phyloP scores from a whole-genome alignment of 2,797 vertebrate species.

The Characodon lateralis region DNA sequence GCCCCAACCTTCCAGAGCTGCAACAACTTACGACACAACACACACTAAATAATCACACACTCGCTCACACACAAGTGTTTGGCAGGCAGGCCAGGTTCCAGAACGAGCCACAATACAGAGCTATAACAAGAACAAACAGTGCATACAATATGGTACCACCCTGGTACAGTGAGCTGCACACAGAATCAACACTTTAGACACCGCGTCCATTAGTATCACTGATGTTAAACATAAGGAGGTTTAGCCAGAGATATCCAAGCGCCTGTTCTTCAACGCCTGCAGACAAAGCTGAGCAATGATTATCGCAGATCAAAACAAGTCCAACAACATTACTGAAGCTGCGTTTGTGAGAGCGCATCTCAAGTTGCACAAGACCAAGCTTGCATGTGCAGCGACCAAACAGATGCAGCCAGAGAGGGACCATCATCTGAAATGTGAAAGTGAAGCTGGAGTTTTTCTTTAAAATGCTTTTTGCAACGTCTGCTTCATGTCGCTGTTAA shows the following conservation, averaged over 20 bases:
- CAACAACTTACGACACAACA: conserved; percentile 71
- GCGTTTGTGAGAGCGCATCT: conserved; percentile 1
- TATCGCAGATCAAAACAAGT: conserved; percentile 28
- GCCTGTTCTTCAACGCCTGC: conserved; percentile 6
- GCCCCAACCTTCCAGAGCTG: conserved; percentile 77
- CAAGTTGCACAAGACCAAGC: conserved; percentile 21
- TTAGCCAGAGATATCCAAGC: conserved; percentile 13
- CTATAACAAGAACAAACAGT: conserved; percentile 37
- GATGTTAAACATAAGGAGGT: conserved; percentile 22
- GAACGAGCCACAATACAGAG: conserved; percentile 53
- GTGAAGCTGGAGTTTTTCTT: neutral
- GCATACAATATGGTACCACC: conserved; percentile 17
- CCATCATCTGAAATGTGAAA: neutral
- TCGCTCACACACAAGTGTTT: conserved; percentile 31
- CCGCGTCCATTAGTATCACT: neutral
- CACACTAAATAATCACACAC: neutral
- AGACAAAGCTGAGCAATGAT: conserved; percentile 23
- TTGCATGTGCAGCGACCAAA: neutral
- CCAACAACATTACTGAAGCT: conserved; percentile 4
- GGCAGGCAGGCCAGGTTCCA: conserved; percentile 61
- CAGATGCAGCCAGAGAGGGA: neutral
- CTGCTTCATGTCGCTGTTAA: neutral
- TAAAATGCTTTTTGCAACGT: neutral
- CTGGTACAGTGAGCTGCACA: neutral
- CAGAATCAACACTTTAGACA: conserved; percentile 4